Evolutionary conservation across 1,140 invertebrate species (phyloP).

Genomic region (Tenebrio molitor): DNA sequence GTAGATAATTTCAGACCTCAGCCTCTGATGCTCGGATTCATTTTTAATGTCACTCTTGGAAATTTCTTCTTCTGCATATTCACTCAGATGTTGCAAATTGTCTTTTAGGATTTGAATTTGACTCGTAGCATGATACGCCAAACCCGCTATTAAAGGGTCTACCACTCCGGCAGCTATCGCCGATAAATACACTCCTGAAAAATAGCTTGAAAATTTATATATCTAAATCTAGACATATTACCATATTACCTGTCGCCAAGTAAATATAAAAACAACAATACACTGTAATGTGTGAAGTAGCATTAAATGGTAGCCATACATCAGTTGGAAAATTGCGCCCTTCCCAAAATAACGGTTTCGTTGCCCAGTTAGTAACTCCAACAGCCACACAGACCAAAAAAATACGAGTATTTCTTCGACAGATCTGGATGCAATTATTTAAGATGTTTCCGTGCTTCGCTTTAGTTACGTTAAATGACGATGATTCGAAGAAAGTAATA

Average conservation of each 20-base stretch:
- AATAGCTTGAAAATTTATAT: background rate
- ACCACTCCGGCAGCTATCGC: background rate
- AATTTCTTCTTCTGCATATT: background rate
- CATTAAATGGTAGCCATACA: slow-evolving; percentile 5
- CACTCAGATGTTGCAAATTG: slow-evolving; percentile 11
- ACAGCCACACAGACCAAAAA: slow-evolving; percentile 12
- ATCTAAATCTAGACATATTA: background rate
- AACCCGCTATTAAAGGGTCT: slow-evolving; percentile 1
- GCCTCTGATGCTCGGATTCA: background rate
- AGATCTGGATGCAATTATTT: background rate
- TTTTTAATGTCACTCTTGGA: background rate
- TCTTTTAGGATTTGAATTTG: slow-evolving; percentile 24
- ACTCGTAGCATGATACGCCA: background rate
- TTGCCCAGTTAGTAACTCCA: background rate
- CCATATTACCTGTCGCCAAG: background rate
- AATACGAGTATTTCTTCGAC: background rate
- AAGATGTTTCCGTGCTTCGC: slow-evolving; percentile 29
- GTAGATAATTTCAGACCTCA: background rate
- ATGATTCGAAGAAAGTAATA: slow-evolving; percentile 4
- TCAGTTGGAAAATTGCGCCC: background rate
- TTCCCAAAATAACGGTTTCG: background rate
- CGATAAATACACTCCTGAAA: background rate
- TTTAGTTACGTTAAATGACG: slow-evolving; percentile 2
- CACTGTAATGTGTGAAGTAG: background rate
- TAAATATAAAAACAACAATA: background rate